Evolutionary conservation across 2,797 vertebrate genomes (phyloP).

Genomic region (Lithobates pipiens): DNA sequence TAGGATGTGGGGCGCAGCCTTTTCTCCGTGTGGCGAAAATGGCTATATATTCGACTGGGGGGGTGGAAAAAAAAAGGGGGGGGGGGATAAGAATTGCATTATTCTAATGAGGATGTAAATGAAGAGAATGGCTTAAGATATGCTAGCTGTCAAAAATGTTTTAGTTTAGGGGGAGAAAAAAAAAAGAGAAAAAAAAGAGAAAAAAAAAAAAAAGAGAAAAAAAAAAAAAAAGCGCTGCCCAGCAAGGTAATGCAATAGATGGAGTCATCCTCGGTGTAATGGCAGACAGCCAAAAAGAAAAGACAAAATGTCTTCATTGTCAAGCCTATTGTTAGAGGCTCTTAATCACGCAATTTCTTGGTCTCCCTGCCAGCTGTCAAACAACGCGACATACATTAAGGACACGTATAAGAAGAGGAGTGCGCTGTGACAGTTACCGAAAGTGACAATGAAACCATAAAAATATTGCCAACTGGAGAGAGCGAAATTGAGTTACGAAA

Average conservation of each 20-base stretch:
- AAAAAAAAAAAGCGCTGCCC: slow-evolving; percentile 61
- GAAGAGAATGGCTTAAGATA: slow-evolving; percentile 83
- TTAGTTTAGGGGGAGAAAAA: slow-evolving; percentile 71
- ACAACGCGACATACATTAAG: slow-evolving; percentile 40
- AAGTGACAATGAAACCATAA: slow-evolving; percentile 6
- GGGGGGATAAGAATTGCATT: slow-evolving; percentile 75
- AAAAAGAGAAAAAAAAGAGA: slow-evolving; percentile 10
- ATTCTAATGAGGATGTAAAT: slow-evolving; percentile 90
- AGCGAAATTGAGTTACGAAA: background rate
- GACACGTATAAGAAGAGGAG: slow-evolving; percentile 20
- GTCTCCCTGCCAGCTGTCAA: slow-evolving; percentile 45
- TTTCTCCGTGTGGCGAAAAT: slow-evolving; percentile 69
- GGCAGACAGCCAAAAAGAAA: slow-evolving; percentile 78
- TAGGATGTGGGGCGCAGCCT: slow-evolving; percentile 69
- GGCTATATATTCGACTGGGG: slow-evolving; percentile 76
- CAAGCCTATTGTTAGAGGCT: slow-evolving; percentile 71
- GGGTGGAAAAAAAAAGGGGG: slow-evolving; percentile 55
- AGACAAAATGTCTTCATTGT: slow-evolving; percentile 78
- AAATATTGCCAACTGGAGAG: background rate
- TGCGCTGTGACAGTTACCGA: slow-evolving; percentile 21
- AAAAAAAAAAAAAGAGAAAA: slow-evolving; percentile 4
- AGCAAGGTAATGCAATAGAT: slow-evolving; percentile 71
- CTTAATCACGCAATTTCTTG: slow-evolving; percentile 73
- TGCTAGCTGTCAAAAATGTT: slow-evolving; percentile 84
- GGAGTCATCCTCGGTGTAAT: slow-evolving; percentile 72